Conservation (phyloP, 2,888 invertebrate genomes). For the Cerceris ruficornis region DNA sequence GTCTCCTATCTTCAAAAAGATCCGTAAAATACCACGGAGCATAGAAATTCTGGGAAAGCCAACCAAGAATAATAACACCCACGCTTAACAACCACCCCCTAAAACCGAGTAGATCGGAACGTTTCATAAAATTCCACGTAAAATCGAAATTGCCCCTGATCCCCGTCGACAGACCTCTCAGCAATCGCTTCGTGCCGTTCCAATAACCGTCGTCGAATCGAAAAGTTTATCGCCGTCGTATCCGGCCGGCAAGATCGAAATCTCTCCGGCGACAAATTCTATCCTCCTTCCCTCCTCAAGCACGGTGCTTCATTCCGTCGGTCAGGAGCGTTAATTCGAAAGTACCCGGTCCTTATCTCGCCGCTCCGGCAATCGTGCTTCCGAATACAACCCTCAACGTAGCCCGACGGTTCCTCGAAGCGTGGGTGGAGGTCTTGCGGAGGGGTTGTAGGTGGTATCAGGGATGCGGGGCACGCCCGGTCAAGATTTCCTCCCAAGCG, state of each 20-base stretch:
- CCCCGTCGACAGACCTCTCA: too few species aligned
- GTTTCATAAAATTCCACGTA: not conserved
- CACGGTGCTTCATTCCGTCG: slow-evolving; percentile 30
- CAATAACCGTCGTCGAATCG: not conserved
- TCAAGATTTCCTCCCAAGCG: slow-evolving; percentile 82
- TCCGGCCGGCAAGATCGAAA: slow-evolving; percentile 30
- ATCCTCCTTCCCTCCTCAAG: slow-evolving; percentile 1
- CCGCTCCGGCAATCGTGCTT: slow-evolving; percentile 12
- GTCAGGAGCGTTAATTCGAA: slow-evolving; percentile 64
- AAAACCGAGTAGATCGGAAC: not conserved
- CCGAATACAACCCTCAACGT: slow-evolving; percentile 23
- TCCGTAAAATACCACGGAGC: too few species aligned
- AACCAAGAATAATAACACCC: too few species aligned
- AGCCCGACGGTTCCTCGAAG: slow-evolving; percentile 13
- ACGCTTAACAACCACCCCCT: too few species aligned
- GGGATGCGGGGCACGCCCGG: slow-evolving; percentile 82
- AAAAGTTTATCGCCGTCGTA: not conserved
- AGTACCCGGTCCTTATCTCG: slow-evolving; percentile 54
- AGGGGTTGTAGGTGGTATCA: slow-evolving; percentile 73
- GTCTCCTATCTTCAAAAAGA: too few species aligned
- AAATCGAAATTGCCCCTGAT: slow-evolving; percentile 7
- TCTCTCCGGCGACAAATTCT: slow-evolving; percentile 38
- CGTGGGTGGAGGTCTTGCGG: slow-evolving; percentile 11
- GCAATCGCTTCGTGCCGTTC: not conserved
- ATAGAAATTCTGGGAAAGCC: too few species aligned